Percentiles rank a stretch among this genome's conserved stretches.
Evolutionary conservation across 92 coral and sea anemone genomes (phyloP).

Genomic region (Chrysogorgia sp.): DNA sequence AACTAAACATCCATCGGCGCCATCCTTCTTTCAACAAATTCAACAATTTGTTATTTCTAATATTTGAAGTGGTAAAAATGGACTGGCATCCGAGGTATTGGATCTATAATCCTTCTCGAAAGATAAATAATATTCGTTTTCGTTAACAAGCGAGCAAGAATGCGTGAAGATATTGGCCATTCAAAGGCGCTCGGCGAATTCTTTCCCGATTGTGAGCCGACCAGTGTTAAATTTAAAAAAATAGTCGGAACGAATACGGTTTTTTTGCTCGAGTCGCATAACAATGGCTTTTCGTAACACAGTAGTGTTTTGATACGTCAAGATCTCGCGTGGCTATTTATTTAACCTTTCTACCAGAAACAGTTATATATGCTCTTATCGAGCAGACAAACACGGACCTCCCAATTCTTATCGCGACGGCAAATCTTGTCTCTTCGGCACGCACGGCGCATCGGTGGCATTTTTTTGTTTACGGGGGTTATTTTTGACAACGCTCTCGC

Average conservation of each 20-base stretch:
- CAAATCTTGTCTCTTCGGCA: constrained; percentile 5
- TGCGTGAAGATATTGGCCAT: neutral
- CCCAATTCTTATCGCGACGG: constrained; percentile 1
- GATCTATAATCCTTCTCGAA: neutral
- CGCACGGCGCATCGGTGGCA: constrained; percentile 21
- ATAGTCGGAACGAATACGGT: neutral
- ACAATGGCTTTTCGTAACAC: constrained; percentile 38
- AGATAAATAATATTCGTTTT: neutral
- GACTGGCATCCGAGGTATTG: neutral
- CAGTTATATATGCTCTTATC: constrained; percentile 45
- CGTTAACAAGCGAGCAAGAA: neutral
- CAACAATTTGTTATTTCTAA: neutral
- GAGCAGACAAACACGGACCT: neutral
- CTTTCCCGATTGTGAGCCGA: neutral
- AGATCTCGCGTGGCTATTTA: constrained; percentile 22
- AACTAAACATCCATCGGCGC: neutral
- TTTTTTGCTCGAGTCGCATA: constrained; percentile 22
- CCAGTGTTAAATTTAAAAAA: neutral
- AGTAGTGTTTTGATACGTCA: constrained; percentile 25
- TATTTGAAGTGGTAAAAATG: neutral
- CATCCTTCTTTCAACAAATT: neutral
- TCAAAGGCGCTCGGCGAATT: neutral
- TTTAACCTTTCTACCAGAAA: constrained; percentile 38
- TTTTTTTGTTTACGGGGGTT: constrained; percentile 13
- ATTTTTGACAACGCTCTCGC: constrained; percentile 10